A percentile compares a stretch with the other conserved stretches of the same genome.
Evolutionary conservation across 2,888 invertebrate genomes (phyloP).

Genomic region (Pasiphila rectangulata): DNA sequence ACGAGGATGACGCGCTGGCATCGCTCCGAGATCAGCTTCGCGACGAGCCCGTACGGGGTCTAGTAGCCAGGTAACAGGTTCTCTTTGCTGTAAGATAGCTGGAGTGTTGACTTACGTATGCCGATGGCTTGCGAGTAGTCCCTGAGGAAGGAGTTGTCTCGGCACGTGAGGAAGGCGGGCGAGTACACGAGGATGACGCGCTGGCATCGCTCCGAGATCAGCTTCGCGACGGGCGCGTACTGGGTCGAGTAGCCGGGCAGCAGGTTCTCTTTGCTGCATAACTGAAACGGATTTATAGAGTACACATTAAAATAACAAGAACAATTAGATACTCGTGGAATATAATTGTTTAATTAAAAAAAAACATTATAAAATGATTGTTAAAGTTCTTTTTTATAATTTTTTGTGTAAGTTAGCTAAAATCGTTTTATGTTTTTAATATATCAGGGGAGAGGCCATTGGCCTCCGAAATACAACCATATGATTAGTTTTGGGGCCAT

Average conservation of each 20-base stretch:
- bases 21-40: too few relatives aligned
- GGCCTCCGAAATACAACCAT: too few relatives aligned
- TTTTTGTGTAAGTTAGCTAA: too few relatives aligned
- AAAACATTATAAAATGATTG: too few relatives aligned
- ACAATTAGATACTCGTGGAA: too few relatives aligned
- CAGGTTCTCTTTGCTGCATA: slow-evolving; percentile 88
- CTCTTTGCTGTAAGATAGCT: slow-evolving; percentile 89
- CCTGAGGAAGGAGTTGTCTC: slow-evolving; percentile 88
- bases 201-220: slow-evolving; percentile 88
- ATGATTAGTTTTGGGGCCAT: too few relatives aligned
- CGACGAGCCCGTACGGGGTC: slow-evolving; percentile 86
- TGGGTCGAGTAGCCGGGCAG: slow-evolving; percentile 85
- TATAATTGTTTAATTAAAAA: too few relatives aligned
- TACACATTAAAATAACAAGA: neutral
- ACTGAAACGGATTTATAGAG: slow-evolving; percentile 54
- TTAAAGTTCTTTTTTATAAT: too few relatives aligned
- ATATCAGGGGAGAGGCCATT: too few relatives aligned
- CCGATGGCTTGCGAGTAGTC: slow-evolving; percentile 90
- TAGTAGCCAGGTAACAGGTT: slow-evolving; percentile 86
- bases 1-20: slow-evolving; percentile 90
- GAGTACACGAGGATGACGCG: slow-evolving; percentile 90
- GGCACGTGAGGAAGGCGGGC: slow-evolving; percentile 86
- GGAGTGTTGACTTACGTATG: slow-evolving; percentile 86
- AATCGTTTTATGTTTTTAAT: too few relatives aligned
- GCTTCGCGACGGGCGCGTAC: slow-evolving; percentile 85